Conservation (phyloP, 2,888 invertebrate genomes). For the Diabrotica balteata region DNA sequence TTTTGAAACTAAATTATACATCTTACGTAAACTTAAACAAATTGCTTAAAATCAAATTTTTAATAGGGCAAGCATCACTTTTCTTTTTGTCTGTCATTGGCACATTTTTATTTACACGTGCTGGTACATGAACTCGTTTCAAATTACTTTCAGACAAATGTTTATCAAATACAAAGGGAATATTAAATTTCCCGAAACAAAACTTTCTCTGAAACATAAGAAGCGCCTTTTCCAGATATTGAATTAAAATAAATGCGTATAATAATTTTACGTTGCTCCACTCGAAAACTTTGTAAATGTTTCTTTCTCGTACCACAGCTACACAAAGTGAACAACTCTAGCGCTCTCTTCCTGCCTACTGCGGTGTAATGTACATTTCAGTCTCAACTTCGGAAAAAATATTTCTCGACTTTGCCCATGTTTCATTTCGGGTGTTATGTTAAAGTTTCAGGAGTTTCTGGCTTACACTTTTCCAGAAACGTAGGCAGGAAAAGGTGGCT, state of each 20-base stretch:
- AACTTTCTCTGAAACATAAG: slow-evolving; percentile 3
- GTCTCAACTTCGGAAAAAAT: slow-evolving; percentile 25
- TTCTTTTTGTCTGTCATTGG: too few species aligned
- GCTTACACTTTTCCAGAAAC: slow-evolving; percentile 23
- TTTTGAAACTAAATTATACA: too few species aligned
- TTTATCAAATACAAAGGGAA: background rate
- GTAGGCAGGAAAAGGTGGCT: slow-evolving; percentile 18
- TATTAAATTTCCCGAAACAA: slow-evolving; percentile 3
- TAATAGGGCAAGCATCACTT: too few species aligned
- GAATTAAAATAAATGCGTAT: slow-evolving; percentile 27
- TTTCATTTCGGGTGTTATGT: slow-evolving; percentile 30
- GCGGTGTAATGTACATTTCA: slow-evolving; percentile 26
- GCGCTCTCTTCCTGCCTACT: slow-evolving; percentile 16
- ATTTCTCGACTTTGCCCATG: slow-evolving; percentile 27
- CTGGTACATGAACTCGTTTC: too few species aligned
- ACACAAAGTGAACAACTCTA: slow-evolving; percentile 13
- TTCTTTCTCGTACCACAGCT: slow-evolving; percentile 21
- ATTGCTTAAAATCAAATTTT: too few species aligned
- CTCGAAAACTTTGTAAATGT: slow-evolving; percentile 22
- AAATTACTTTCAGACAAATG: too few species aligned
- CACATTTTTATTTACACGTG: too few species aligned
- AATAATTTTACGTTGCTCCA: slow-evolving; percentile 24
- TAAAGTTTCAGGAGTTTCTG: slow-evolving; percentile 28
- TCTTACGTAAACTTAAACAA: too few species aligned
- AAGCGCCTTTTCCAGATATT: slow-evolving; percentile 18